Evolutionary conservation across 2,113 vertebrate genomes (phyloP), one percentile per base, ranked within the genome.

Genomic region (Caretta caretta): DNA sequence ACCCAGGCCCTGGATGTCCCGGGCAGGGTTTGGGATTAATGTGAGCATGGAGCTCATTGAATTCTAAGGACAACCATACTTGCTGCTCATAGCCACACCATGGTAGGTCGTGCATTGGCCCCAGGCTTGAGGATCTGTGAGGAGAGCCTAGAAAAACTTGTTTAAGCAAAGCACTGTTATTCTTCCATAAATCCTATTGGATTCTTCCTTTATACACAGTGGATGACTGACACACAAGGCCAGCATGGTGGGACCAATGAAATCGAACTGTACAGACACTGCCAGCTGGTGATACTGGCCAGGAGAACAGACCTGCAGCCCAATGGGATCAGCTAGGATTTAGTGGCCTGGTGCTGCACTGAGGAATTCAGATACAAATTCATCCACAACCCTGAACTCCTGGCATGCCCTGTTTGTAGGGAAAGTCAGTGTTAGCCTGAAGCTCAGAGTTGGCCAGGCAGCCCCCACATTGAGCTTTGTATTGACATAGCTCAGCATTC

Each of bases 81-180:
- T 54, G 84, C 91, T 90, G 65, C 53, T 19, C 29, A 29, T 46
- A 65, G 24, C 8, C 94, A 53, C 27, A 0, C 76, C 5, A 1
- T 75, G 12, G 5, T 0, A 6, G 69, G 42, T 78, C 79, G 2
- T 3, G 12, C 38, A 29, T 69, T 53, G 86, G 29, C 72, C 49
- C 82, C 35, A 6, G 0, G 1, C 54, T 1, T 62, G 53, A 29
- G 42, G 27, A 48, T 83, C 96, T 35, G 93, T 95, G 89, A 94
- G 88, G 8, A 27, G 1, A 24, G 94, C 93, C 93, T 53, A 94
- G 92, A 92, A 94, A 87, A 95, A n/a, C 49, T 92, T 82, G 57
- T 78, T 95, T 92, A 72, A 90, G 92, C 42, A 25, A 83, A 90
- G 10, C 78, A 94, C 62, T 19, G 62, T 27, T 57, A 5, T 69